A percentile compares a stretch with the other conserved stretches of the same genome.
These are phyloP conservation scores for Enteromius trimaculatus DNA, from an alignment of 2,797 vertebrate species.

Conservation along the genomic window DNA sequence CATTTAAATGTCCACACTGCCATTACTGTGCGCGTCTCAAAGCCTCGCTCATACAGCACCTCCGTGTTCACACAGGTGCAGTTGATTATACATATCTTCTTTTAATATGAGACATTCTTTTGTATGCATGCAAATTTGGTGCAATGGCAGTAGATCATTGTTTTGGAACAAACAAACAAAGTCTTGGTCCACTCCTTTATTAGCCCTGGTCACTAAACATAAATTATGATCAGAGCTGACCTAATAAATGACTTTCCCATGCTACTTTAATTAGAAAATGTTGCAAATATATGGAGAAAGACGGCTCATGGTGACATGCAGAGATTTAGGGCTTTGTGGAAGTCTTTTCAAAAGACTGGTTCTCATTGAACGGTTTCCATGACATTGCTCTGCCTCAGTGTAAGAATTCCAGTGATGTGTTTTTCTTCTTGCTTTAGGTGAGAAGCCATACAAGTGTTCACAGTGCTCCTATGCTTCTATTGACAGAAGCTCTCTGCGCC, in stretches of 20 bases:
- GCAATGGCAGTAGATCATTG: slow-evolving; percentile 3
- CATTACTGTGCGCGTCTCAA: slow-evolving; percentile 73
- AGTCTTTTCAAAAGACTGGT: slow-evolving; percentile 33
- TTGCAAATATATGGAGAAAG: slow-evolving; percentile 24
- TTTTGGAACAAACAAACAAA: neutral
- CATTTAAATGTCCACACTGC: slow-evolving; percentile 72
- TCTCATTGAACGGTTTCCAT: slow-evolving; percentile 54
- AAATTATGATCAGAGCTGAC: slow-evolving; percentile 7
- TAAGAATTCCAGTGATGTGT: slow-evolving; percentile 37
- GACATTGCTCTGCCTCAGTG: slow-evolving; percentile 26
- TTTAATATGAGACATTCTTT: neutral
- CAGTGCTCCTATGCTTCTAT: slow-evolving; percentile 76
- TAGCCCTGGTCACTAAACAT: neutral
- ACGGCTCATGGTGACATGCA: slow-evolving; percentile 24
- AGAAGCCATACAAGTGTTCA: slow-evolving; percentile 76
- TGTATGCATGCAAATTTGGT: neutral
- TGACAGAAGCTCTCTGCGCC: slow-evolving; percentile 75
- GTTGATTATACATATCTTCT: neutral
- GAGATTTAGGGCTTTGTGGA: slow-evolving; percentile 42
- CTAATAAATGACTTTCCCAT: slow-evolving; percentile 25
- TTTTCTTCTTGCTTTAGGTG: slow-evolving; percentile 65
- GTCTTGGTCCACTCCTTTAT: slow-evolving; percentile 11
- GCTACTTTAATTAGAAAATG: slow-evolving; percentile 21
- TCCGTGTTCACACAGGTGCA: slow-evolving; percentile 75
- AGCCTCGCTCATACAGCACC: slow-evolving; percentile 74